Evolutionary conservation across 1,140 invertebrate species (phyloP), one percentile per base, ranked within the genome.

Genomic region (Drosophila repletoides): DNA sequence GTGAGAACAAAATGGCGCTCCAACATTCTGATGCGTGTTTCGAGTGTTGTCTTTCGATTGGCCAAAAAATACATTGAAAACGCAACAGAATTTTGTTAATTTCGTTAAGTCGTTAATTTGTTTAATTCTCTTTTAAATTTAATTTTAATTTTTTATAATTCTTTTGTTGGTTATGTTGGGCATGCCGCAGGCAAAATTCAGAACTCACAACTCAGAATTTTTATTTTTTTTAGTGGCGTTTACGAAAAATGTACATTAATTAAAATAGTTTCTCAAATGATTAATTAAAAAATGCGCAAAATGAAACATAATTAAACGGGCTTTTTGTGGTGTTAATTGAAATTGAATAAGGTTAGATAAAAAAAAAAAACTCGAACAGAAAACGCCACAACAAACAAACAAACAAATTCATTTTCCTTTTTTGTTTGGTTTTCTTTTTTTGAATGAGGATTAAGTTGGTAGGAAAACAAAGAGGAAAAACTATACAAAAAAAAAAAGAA

Each of bases 161-260:
- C 5, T 17, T 29, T 43, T 72, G 31, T 40, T 61, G 10, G 46
- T 69, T 29, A 24, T 56, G 34, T 79, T 49, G 17, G 49, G 58
- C 80, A 84, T 84, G 72, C 80, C 80, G 72, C 80, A 86, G 80
- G 80, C 80, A 80, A 65, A 68, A 75, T 46, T 84, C 24, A 53
- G 51, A 72, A 72, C 70, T 71, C 59, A 63, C 36, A 83, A 83
- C 51, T 73, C 79, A 71, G 58, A 64, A 68, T 53, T 53, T 7
- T 19, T 19, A 9, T 38, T 34, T 14, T 6, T 31, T 61, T 69
- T 58, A 65, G 75, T 80, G 70, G 66, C 56, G 24, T 5, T 29
- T 36, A 48, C 40, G 38, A 52, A 53, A 51, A 67, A 64, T 83
- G 33, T 84, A 84, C 73, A 83, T 10, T 53, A 49, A 40, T 58